These are phyloP conservation scores for Autographa pulchrina DNA, from an alignment of 2,888 invertebrate genomes.

Conservation along the genomic window DNA sequence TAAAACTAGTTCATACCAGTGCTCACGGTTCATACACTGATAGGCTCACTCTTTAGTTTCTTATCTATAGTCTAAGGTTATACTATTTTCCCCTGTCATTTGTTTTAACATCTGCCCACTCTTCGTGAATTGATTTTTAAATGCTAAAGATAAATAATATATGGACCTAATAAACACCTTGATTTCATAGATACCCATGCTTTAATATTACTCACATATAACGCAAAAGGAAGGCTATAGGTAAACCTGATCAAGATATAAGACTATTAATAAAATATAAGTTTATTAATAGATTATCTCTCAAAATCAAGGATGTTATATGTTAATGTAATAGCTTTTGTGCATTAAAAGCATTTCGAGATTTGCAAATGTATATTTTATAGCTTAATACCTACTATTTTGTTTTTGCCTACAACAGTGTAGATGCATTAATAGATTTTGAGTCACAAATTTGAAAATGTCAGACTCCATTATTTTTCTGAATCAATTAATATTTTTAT, in stretches of 20 bases:
- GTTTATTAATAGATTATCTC: background rate
- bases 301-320: background rate
- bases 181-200: background rate
- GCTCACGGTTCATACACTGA: too few relatives aligned
- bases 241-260: background rate
- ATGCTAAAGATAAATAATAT: background rate
- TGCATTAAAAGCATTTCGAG: background rate
- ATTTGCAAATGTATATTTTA: background rate
- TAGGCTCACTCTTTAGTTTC: too few relatives aligned
- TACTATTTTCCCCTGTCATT: too few relatives aligned
- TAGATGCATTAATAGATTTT: background rate
- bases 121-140: background rate
- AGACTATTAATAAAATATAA: background rate
- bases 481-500: background rate
- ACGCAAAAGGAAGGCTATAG: background rate
- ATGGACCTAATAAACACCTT: background rate
- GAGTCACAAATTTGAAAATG: background rate
- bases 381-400: constrained; percentile 1
- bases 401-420: background rate
- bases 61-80: too few relatives aligned
- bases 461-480: background rate
- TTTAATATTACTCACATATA: background rate
- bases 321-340: background rate
- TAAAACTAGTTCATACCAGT: too few relatives aligned
- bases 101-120: too few relatives aligned